Conservation (phyloP, 2,888 invertebrate species). For the Mythimna impura region DNA sequence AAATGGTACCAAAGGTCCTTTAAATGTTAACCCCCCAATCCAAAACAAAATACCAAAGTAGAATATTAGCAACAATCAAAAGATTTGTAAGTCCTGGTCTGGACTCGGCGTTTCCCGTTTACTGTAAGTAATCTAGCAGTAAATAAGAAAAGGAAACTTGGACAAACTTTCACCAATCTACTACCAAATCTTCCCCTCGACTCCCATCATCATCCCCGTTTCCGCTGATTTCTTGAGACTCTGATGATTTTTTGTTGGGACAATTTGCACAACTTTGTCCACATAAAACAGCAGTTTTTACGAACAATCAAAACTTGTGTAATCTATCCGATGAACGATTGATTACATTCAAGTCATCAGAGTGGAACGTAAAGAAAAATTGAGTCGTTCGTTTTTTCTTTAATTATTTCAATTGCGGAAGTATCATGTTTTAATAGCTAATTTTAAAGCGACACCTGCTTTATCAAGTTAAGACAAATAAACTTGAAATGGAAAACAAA, state of each 20-base stretch:
- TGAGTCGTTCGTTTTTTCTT: constrained; percentile 19
- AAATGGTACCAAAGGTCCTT: neutral
- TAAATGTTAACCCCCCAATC: neutral
- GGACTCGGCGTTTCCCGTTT: neutral
- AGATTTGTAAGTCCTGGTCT: neutral
- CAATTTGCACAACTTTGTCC: constrained; percentile 18
- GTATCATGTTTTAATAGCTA: constrained; percentile 16
- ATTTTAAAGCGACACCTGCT: neutral
- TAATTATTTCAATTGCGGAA: constrained; percentile 29
- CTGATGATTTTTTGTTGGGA: neutral
- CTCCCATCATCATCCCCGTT: neutral
- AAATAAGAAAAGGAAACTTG: neutral
- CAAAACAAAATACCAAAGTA: neutral
- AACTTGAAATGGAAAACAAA: neutral
- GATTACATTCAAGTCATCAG: constrained; percentile 31
- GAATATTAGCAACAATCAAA: neutral
- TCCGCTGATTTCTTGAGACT: neutral
- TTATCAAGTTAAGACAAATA: neutral
- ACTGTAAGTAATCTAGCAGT: neutral
- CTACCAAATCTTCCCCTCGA: no score
- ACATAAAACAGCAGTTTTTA: constrained; percentile 22
- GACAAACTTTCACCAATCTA: neutral
- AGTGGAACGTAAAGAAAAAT: constrained; percentile 29
- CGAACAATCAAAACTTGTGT: constrained; percentile 25
- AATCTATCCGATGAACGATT: constrained; percentile 42